Base-by-base conservation (phyloP, 2,113 vertebrate species). In the Semnopithecus entellus region DNA sequence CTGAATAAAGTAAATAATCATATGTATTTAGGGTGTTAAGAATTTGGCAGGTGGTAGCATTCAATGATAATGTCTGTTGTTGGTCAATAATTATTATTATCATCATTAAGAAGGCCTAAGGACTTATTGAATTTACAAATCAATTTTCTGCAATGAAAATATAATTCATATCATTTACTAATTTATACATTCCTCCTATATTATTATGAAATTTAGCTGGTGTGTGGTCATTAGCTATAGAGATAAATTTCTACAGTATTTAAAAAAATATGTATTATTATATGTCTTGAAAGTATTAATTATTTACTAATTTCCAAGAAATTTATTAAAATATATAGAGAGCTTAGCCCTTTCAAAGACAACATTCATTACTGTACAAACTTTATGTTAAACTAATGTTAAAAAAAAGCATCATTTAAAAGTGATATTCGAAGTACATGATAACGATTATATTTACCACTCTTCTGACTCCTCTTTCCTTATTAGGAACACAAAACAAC, bases 401-500 rank as follows among this genome's bases (percentile, higher is more conserved):
- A 64, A 96, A 78, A 61, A 48, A 82, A n/a, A 27, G 3, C 55
- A 85, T 89, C 20, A 86, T 83, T 97, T 88, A 52, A 90, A 90
- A 83, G 2, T 30, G 17, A 50, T 76, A 84, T 84, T 17, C 75
- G 38, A 93, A 94, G 35, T 72, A 90, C 73, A 72, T 91, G 22
- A 80, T 61, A 93, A 91, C 73, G 72, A 81, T 95, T 87, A 25
- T 84, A 93, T 72, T 95, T 90, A 81, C 25, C 0, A 1, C 50
- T 93, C 32, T 93, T 95, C 38, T 61, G 73, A 88, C 3, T 81
- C 9, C 72, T 97, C 90, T 70, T 57, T 81, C 68, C 45, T 95
- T 94, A 96, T 88, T 30, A 88, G 87, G n/a, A 96, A 92, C 45
- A 88, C 61, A 88, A 87, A 96, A 61, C 68, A 98, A 64, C 18